These are phyloP conservation scores for Halictus rubicundus DNA, from an alignment of 1,140 invertebrate species.

Conservation along the genomic window DNA sequence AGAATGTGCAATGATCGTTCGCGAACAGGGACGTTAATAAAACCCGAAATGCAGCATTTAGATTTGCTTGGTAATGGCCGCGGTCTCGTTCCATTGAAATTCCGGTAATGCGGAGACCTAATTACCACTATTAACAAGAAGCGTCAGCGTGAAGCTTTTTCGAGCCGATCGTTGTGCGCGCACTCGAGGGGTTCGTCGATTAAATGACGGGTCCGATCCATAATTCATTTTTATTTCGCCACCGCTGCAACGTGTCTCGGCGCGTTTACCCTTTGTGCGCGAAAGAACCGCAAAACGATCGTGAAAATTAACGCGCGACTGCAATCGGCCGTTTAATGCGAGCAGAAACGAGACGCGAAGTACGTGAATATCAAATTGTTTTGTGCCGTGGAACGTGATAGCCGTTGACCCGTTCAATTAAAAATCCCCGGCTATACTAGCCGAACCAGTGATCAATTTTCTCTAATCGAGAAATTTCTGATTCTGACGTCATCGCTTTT, in stretches of 20 bases:
- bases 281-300: slow-evolving; percentile 20
- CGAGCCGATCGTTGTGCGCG: not conserved
- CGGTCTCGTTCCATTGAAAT: not conserved
- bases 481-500: too few relatives aligned
- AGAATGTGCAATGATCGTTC: not conserved
- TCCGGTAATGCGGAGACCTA: not conserved
- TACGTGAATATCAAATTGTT: not conserved
- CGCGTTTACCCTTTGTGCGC: slow-evolving; percentile 7
- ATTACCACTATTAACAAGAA: slow-evolving; percentile 5
- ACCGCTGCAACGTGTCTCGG: not conserved
- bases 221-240: not conserved
- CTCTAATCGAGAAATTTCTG: too few relatives aligned
- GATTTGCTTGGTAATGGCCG: too few relatives aligned
- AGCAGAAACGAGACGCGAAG: not conserved
- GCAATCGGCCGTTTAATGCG: not conserved
- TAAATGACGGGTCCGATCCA: slow-evolving; percentile 7
- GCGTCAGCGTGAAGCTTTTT: not conserved
- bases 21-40: not conserved
- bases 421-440: not conserved
- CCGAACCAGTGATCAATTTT: too few relatives aligned
- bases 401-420: not conserved
- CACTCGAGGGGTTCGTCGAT: not conserved
- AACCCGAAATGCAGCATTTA: not conserved
- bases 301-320: not conserved
- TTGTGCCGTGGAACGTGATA: not conserved